Evolutionary conservation across 2,888 invertebrate genomes (phyloP), one percentile per base, ranked within the genome.

Genomic region (Congeria kusceri): DNA sequence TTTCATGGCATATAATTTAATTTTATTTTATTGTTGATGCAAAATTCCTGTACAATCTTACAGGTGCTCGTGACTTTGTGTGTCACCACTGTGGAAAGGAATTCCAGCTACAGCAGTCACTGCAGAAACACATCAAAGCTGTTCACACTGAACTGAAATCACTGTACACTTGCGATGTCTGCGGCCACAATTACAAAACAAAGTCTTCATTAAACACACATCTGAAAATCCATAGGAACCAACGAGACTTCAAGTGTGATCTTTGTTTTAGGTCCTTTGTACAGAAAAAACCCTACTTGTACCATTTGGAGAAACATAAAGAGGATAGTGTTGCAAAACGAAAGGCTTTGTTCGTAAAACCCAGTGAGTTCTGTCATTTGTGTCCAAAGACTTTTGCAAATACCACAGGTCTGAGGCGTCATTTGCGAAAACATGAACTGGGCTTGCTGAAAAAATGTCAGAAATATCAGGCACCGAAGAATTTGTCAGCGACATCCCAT

Each of bases 51-150:
- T n/a, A n/a, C n/a, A 39, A 39, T 53, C 9, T 70, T 74, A 47
- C 75, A 79, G 79, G 74, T 32, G 25, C 13, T 13, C 53, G 39
- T 49, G 47, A 57, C 18, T 46, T 63, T 49, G 46, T 79, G n/a
- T 79, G 79, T 58, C 70, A 79, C 27, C 56, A 59, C 3, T 79
- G 79, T 75, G 79, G 79, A 13, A 79, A 79, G 49, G 44, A 62
- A 4, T 79, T 75, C 28, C 39, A 28, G 3, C 44, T 57, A n/a
- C 53, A 59, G 4, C 67, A 72, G 29, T 61, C 63, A 9, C 25
- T 76, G 18, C 32, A 57, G n/a, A 32, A 62, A 15, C 79, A 79
- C 49, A 47, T 61, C 44, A 65, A 67, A n/a, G 23, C 11, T 15
- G 66, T 74, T 7, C 79, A 79, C 57, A 47, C 27, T 3, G 53